Base-by-base conservation (phyloP, 2,797 vertebrate species). In the Tapera naevia region DNA sequence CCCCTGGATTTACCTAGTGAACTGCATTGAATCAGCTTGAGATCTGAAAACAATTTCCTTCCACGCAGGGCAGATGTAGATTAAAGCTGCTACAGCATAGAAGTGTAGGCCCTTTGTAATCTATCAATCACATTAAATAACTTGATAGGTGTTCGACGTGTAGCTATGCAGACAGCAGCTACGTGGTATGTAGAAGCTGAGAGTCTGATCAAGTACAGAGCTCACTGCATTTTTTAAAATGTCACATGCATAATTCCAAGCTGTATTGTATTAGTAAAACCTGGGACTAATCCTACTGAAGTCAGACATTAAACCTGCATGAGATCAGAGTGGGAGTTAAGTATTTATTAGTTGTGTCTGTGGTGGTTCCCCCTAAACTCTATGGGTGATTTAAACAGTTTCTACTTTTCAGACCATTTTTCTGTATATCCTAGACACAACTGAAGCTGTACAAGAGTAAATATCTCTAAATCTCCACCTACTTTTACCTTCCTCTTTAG, bases 191-290 rank as follows among this genome's bases (percentile, higher is more conserved):
- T 4, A 76, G 71, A 69, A 84, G 92, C 1, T 45, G 78, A 81
- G 76, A 87, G 9, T 58, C 56, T 93, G 61, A 61, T 50, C 23
- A 50, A 8, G 3, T 48, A 28, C 28, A 84, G 62, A 86, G 80
- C 60, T 72, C 54, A 65, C n/a, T 46, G 86, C 30, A 67, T 90
- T 80, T 67, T 95, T 90, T 86, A 80, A 90, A 81, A 84, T 82
- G 41, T 90, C 60, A 84, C 6, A 43, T 51, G 32, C 50, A 41
- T 76, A 51, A 95, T 65, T 91, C 41, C 33, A 73, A 30, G 21
- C 43, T 71, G 81, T 85, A 95, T 28, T 81, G 37, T 70, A 72
- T 73, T 45, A 60, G 25, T 74, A 70, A 75, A 92, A 90, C 30
- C 33, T 76, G 39, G 25, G 86, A 48, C 17, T 70, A 88, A 86